Conservation (phyloP, 1,140 invertebrate genomes). For the Panagrolaimus sp. region DNA sequence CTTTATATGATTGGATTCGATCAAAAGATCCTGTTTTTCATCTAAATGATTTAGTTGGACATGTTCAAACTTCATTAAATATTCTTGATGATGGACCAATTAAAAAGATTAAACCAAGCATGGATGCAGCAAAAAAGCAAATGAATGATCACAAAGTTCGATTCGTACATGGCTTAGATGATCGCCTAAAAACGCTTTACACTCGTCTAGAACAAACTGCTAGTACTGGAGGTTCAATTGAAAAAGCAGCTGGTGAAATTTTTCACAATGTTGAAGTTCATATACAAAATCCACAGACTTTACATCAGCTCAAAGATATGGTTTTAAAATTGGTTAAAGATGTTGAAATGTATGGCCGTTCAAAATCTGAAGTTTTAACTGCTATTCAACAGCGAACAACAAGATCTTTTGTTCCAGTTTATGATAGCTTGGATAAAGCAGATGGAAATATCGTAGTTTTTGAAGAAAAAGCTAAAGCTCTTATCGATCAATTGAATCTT, state of each 20-base stretch:
- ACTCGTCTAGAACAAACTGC: background rate
- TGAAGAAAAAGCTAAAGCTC: conserved; percentile 31
- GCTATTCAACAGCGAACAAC: background rate
- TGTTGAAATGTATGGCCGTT: conserved; percentile 14
- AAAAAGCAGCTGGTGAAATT: background rate
- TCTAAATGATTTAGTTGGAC: conserved; percentile 29
- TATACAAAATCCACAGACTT: background rate
- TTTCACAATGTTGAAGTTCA: background rate
- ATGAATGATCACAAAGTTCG: conserved; percentile 15
- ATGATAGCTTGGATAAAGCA: conserved; percentile 31
- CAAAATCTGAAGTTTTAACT: background rate
- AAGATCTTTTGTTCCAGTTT: conserved; percentile 16
- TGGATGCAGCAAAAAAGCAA: conserved; percentile 27
- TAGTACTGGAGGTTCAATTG: background rate
- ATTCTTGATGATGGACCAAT: conserved; percentile 16
- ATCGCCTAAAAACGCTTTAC: background rate
- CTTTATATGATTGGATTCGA: conserved; percentile 40
- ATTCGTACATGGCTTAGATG: background rate
- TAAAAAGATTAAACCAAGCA: conserved; percentile 1
- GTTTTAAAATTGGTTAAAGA: conserved; percentile 30
- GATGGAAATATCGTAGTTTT: conserved; percentile 37
- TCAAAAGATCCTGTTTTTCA: conserved; percentile 39
- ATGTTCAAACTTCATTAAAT: conserved; percentile 34
- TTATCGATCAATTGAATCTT: conserved; percentile 37
- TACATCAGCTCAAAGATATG: background rate